These are phyloP conservation scores for Phoeniculus purpureus DNA, from an alignment of 2,797 vertebrate genomes.

Conservation along the genomic window DNA sequence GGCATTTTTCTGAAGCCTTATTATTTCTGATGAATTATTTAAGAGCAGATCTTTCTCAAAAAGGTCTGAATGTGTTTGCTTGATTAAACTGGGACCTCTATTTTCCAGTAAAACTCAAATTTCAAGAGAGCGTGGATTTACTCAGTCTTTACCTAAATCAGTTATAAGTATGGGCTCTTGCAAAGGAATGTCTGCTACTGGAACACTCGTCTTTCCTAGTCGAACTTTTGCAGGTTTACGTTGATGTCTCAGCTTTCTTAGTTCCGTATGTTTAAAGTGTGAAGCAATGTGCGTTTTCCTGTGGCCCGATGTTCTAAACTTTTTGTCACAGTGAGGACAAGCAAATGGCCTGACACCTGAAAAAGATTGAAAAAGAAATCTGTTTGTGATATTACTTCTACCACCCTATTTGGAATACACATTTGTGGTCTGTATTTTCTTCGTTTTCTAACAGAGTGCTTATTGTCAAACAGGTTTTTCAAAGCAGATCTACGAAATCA, in stretches of 20 bases:
- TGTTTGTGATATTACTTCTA: neutral
- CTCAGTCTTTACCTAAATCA: conserved; percentile 86
- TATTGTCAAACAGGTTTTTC: neutral
- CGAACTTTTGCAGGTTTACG: conserved; percentile 90
- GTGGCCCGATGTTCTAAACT: conserved; percentile 96
- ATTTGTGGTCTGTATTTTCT: neutral
- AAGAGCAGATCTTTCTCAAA: neutral
- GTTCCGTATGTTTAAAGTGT: conserved; percentile 92
- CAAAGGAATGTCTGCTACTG: conserved; percentile 91
- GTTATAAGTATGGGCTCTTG: conserved; percentile 99
- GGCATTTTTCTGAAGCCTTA: neutral
- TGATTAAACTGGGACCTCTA: neutral
- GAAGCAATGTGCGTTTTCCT: conserved; percentile 96
- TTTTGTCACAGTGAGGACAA: conserved; percentile 98
- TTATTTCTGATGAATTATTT: neutral
- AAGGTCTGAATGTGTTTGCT: neutral
- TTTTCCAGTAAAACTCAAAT: neutral
- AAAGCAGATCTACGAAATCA: neutral
- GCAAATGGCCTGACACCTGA: conserved; percentile 93
- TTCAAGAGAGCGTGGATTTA: neutral
- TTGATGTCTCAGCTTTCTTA: conserved; percentile 91
- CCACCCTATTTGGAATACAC: neutral
- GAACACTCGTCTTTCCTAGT: conserved; percentile 86
- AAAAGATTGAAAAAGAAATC: neutral
- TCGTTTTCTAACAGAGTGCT: neutral